Evolutionary conservation across 2,888 invertebrate genomes (phyloP).

Genomic region (Balanococcus diminutus): DNA sequence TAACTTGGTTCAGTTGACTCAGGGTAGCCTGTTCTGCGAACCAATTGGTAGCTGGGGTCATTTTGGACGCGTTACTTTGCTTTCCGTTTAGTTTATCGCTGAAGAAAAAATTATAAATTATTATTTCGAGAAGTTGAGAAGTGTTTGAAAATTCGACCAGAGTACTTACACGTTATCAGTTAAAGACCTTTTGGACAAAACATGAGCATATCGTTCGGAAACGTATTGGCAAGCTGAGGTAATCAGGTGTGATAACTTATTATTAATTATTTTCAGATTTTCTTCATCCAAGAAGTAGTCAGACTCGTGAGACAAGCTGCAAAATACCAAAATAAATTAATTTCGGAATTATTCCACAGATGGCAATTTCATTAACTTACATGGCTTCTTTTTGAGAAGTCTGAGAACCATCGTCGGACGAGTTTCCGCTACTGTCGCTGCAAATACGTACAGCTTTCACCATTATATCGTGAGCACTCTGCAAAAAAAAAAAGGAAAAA

Average conservation of each 20-base stretch:
- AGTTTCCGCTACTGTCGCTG: background rate
- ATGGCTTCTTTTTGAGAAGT: conserved; percentile 11
- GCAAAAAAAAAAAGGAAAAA: too few species aligned
- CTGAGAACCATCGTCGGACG: background rate
- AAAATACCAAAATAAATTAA: background rate
- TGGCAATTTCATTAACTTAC: background rate
- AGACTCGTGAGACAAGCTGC: conserved; percentile 44
- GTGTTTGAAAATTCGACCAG: background rate
- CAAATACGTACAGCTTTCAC: conserved; percentile 45
- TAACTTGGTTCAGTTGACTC: conserved; percentile 58
- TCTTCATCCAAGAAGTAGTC: conserved; percentile 58
- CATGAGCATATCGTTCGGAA: conserved; percentile 88
- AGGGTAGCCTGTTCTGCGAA: conserved; percentile 58
- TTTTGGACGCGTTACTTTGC: background rate
- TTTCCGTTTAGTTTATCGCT: background rate
- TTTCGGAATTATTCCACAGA: background rate
- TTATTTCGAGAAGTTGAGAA: background rate
- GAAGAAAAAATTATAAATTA: too few species aligned
- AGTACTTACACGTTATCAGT: conserved; percentile 57
- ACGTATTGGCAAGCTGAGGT: conserved; percentile 87
- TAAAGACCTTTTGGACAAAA: conserved; percentile 72
- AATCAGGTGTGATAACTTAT: conserved; percentile 77
- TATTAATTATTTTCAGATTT: conserved; percentile 73
- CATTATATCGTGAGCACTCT: conserved; percentile 57
- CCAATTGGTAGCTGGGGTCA: conserved; percentile 56